Evolutionary conservation across 2,113 vertebrate species (phyloP).

Genomic region (Hippocampus abdominalis): DNA sequence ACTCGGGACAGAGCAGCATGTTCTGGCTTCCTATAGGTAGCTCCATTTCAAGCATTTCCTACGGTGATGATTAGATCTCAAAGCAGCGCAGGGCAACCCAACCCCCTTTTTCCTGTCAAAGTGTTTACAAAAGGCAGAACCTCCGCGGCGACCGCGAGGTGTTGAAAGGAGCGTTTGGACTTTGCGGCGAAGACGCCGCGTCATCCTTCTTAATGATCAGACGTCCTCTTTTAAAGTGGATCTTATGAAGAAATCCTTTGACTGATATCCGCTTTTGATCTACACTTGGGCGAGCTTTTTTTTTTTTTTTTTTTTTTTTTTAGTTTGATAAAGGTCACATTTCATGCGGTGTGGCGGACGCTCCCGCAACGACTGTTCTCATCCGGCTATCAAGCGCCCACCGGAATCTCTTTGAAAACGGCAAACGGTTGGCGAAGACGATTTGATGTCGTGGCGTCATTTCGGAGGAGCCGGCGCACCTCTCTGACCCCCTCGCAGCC

Average conservation of each 20-base stretch:
- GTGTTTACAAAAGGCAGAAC: slow-evolving; percentile 38
- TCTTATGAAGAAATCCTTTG: slow-evolving; percentile 1
- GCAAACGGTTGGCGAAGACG: neutral
- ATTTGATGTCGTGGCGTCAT: slow-evolving; percentile 10
- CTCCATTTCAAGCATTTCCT: neutral
- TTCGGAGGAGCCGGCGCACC: slow-evolving; percentile 13
- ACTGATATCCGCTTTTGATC: neutral
- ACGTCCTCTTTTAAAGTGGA: slow-evolving; percentile 8
- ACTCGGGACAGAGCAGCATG: too few relatives aligned
- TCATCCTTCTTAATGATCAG: slow-evolving; percentile 19
- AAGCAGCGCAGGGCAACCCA: slow-evolving; percentile 8
- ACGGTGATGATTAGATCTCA: slow-evolving; percentile 6
- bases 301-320: too few relatives aligned
- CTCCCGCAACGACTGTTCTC: slow-evolving; percentile 5
- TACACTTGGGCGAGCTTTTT: too few relatives aligned
- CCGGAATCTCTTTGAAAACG: slow-evolving; percentile 1
- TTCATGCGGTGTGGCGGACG: slow-evolving; percentile 7
- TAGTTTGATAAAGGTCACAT: neutral
- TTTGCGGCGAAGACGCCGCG: slow-evolving; percentile 11
- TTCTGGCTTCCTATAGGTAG: neutral
- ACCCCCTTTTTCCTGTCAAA: slow-evolving; percentile 28
- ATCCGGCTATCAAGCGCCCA: slow-evolving; percentile 13
- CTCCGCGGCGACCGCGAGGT: slow-evolving; percentile 12
- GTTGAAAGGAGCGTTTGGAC: slow-evolving; percentile 23
- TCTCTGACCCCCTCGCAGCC: neutral